A percentile compares a stretch with the other conserved stretches of the same genome.
Evolutionary conservation across 1,140 invertebrate genomes (phyloP).

Genomic region (Conus ventricosus): DNA sequence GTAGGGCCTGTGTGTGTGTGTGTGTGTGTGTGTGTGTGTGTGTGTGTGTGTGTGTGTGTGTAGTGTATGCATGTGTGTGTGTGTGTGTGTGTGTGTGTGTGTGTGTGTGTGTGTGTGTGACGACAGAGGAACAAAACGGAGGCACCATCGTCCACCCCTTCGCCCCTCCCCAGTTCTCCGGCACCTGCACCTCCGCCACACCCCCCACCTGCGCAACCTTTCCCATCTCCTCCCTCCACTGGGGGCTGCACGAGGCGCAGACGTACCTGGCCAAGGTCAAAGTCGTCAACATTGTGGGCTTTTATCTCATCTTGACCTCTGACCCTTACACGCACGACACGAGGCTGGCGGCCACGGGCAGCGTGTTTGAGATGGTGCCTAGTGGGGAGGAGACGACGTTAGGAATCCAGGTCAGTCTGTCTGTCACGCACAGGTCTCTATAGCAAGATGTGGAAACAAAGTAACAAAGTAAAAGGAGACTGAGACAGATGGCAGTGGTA

Average conservation of each 20-base stretch:
- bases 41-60: too few species aligned
- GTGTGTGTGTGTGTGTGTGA: too few species aligned
- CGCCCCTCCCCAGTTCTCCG: conserved; percentile 24
- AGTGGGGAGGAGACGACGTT: neutral
- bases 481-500: too few species aligned
- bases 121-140: conserved; percentile 29
- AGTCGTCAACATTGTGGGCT: conserved; percentile 43
- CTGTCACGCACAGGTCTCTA: too few species aligned
- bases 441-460: too few species aligned
- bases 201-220: conserved; percentile 44
- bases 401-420: neutral
- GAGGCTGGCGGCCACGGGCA: conserved; percentile 37
- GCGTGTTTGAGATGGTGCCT: conserved; percentile 45
- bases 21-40: too few species aligned
- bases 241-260: conserved; percentile 43
- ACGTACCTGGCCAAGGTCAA: conserved; percentile 46
- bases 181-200: conserved; percentile 30
- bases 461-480: too few species aligned
- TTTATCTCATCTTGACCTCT: conserved; percentile 37
- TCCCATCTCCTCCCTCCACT: conserved; percentile 14
- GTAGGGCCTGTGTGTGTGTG: too few species aligned
- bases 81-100: too few species aligned
- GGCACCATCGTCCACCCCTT: conserved; percentile 37
- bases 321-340: conserved; percentile 39
- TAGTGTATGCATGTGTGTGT: too few species aligned